Evolutionary conservation across 2,888 invertebrate genomes (phyloP).

Genomic region (Coelopa pilipes): DNA sequence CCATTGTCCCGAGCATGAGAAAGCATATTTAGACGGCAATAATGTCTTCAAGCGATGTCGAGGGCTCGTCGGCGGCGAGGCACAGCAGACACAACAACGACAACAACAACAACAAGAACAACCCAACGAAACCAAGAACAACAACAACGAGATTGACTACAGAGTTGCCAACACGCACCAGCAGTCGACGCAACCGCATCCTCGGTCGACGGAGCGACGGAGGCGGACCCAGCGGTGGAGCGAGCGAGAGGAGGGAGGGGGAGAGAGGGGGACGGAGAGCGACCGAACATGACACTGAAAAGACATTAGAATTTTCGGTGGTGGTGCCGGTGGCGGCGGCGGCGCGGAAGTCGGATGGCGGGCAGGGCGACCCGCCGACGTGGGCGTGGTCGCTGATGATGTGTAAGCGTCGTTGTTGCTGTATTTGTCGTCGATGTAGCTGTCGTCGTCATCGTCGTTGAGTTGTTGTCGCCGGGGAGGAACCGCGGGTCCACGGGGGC

Average conservation of each 20-base stretch:
- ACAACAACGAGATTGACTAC: not conserved
- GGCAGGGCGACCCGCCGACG: too few species aligned
- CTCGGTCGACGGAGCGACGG: not conserved
- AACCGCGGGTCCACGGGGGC: too few species aligned
- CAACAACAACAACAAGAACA: not conserved
- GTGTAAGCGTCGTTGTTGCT: too few species aligned
- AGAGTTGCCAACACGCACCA: not conserved
- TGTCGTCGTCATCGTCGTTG: too few species aligned
- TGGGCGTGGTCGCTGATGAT: too few species aligned
- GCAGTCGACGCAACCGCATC: not conserved
- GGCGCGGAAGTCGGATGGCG: not conserved
- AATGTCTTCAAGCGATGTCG: slow-evolving; percentile 1
- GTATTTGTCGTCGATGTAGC: slow-evolving; percentile 24
- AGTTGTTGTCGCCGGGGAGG: too few species aligned
- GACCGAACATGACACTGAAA: slow-evolving; percentile 3
- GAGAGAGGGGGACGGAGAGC: not conserved
- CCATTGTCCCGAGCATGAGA: not conserved
- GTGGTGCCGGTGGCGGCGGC: not conserved
- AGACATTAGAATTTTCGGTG: not conserved
- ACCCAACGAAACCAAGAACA: too few species aligned
- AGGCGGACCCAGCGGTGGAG: not conserved
- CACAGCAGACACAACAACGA: not conserved
- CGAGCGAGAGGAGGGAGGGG: not conserved
- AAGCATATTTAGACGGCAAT: slow-evolving; percentile 4
- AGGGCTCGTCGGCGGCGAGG: not conserved